Conservation (phyloP, 2,797 vertebrate genomes). For the Clarias platycephalus region DNA sequence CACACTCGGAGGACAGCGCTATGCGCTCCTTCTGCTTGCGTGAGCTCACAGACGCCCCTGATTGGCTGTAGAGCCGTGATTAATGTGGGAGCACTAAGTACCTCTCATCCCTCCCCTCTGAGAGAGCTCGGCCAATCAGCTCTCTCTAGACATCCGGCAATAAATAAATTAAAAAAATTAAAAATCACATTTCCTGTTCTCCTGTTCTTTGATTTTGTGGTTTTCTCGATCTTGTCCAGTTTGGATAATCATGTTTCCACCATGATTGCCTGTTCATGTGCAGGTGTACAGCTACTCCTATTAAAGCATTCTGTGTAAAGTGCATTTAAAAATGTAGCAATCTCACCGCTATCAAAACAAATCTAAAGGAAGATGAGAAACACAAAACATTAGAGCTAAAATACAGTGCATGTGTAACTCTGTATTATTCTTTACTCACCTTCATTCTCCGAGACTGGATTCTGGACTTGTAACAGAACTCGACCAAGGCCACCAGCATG, state of each 20-base stretch:
- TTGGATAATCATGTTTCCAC: not conserved
- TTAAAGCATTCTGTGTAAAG: not conserved
- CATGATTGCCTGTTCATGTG: not conserved
- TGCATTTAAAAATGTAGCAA: not conserved
- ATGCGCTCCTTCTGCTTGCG: too few relatives aligned
- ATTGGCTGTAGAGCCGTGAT: too few relatives aligned
- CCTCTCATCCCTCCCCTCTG: too few relatives aligned
- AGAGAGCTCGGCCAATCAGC: too few relatives aligned
- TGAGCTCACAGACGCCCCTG: too few relatives aligned
- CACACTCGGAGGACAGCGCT: too few relatives aligned
- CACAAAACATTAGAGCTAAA: not conserved
- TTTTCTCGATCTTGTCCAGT: not conserved
- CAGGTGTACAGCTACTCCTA: not conserved
- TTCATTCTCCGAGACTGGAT: slow-evolving; percentile 96
- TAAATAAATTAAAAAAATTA: too few relatives aligned
- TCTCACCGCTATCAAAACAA: not conserved
- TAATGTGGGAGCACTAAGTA: too few relatives aligned
- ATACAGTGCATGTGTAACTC: not conserved
- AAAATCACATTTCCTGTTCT: not conserved
- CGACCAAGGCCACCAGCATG: slow-evolving; percentile 97
- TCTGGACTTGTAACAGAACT: slow-evolving; percentile 99
- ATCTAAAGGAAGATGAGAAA: not conserved
- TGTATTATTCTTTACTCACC: slow-evolving; percentile 74
- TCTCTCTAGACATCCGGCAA: too few relatives aligned
- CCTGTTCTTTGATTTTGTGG: not conserved